Evolutionary conservation across 2,888 invertebrate species (phyloP).

Genomic region (Drepana falcataria): DNA sequence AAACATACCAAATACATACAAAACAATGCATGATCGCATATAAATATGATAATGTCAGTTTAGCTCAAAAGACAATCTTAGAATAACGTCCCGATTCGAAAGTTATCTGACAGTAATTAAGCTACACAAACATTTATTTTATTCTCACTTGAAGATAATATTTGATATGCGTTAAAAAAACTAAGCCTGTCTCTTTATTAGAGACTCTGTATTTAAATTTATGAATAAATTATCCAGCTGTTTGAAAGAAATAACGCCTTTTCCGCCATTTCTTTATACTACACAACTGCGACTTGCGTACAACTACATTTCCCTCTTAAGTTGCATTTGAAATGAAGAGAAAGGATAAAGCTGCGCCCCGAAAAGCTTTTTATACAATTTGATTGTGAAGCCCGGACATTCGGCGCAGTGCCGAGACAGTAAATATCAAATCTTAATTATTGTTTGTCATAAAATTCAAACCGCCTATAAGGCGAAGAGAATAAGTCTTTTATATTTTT

Average conservation of each 20-base stretch:
- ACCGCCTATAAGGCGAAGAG: no score
- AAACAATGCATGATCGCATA: no score
- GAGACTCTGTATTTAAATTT: background rate
- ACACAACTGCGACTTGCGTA: background rate
- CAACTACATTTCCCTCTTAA: background rate
- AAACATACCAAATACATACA: background rate
- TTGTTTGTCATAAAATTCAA: no score
- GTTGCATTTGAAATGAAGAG: background rate
- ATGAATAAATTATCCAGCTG: background rate
- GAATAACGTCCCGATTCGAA: no score
- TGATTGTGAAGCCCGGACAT: background rate
- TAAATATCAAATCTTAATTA: no score
- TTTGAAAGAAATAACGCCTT: background rate
- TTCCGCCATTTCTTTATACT: background rate
- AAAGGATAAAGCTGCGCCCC: background rate
- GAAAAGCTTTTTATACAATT: background rate
- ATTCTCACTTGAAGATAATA: no score
- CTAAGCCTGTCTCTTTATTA: background rate
- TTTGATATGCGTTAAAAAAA: background rate
- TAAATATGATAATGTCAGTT: no score
- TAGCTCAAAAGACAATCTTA: no score
- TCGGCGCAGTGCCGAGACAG: background rate
- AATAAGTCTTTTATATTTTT: no score
- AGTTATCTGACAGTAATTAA: no score
- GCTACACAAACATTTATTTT: no score